Conservation (phyloP, 1,140 invertebrate genomes). For the Saccostrea echinata region DNA sequence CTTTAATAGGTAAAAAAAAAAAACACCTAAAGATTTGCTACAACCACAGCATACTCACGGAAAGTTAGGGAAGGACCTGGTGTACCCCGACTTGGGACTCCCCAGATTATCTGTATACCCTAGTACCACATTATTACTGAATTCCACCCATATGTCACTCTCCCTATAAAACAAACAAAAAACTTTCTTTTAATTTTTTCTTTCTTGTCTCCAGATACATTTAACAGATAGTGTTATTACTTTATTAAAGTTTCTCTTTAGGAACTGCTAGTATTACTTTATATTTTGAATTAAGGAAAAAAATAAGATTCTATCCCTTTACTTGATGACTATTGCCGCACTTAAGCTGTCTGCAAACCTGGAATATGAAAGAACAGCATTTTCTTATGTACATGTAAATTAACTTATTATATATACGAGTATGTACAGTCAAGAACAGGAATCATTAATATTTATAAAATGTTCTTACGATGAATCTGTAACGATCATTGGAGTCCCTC, state of each 20-base stretch:
- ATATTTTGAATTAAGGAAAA: neutral
- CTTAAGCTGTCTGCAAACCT: constrained; percentile 29
- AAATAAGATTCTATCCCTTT: neutral
- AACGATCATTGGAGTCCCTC: constrained; percentile 16
- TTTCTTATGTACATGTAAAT: too few species aligned
- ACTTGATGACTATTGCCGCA: constrained; percentile 32
- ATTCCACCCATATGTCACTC: neutral
- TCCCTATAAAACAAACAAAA: neutral
- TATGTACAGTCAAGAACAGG: too few species aligned
- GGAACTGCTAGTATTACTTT: too few species aligned
- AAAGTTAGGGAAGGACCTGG: neutral
- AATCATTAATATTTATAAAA: neutral
- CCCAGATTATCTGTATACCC: constrained; percentile 14
- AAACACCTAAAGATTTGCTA: too few species aligned
- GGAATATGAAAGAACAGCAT: neutral
- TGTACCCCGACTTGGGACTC: neutral
- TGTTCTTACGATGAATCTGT: constrained; percentile 22
- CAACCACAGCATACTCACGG: neutral
- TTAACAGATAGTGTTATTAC: too few species aligned
- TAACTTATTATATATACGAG: too few species aligned
- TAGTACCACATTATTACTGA: neutral
- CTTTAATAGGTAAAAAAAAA: too few species aligned
- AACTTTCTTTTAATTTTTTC: neutral
- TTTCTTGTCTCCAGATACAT: too few species aligned
- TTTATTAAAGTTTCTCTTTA: too few species aligned